These are phyloP conservation scores for Nylanderia fulva DNA, from an alignment of 1,140 invertebrate species.

Conservation along the genomic window DNA sequence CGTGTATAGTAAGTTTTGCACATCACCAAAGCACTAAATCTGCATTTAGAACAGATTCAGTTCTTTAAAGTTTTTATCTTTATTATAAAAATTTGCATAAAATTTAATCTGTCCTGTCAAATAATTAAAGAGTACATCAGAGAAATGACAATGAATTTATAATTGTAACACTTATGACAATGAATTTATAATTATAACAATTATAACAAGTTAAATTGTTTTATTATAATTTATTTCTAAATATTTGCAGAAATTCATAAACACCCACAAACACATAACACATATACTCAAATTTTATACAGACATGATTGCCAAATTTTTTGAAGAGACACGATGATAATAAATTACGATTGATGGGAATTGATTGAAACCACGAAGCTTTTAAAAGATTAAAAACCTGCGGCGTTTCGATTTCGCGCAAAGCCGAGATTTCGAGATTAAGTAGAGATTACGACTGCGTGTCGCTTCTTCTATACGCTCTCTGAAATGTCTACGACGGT, in stretches of 20 bases:
- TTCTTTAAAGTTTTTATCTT: background rate
- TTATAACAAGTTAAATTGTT: background rate
- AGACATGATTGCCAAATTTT: background rate
- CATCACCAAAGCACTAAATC: background rate
- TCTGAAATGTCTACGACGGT: constrained; percentile 53
- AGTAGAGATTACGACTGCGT: constrained; percentile 29
- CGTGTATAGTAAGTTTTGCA: background rate
- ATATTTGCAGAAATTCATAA: background rate
- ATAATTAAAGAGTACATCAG: background rate
- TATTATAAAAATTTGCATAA: background rate
- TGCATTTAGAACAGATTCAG: background rate
- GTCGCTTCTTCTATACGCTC: constrained; percentile 29
- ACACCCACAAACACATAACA: background rate
- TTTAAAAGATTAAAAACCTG: background rate
- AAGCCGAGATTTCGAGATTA: constrained; percentile 45
- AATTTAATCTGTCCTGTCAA: background rate
- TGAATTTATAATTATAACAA: too few relatives aligned
- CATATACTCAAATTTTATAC: background rate
- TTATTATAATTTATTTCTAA: background rate
- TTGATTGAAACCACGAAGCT: background rate
- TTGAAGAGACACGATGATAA: background rate
- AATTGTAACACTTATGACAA: too few relatives aligned
- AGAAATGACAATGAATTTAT: background rate
- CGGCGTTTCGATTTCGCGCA: background rate
- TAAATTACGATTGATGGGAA: background rate